phyloP scores from a whole-genome alignment of 2,797 vertebrate genomes.

The Sebastes dallii region DNA sequence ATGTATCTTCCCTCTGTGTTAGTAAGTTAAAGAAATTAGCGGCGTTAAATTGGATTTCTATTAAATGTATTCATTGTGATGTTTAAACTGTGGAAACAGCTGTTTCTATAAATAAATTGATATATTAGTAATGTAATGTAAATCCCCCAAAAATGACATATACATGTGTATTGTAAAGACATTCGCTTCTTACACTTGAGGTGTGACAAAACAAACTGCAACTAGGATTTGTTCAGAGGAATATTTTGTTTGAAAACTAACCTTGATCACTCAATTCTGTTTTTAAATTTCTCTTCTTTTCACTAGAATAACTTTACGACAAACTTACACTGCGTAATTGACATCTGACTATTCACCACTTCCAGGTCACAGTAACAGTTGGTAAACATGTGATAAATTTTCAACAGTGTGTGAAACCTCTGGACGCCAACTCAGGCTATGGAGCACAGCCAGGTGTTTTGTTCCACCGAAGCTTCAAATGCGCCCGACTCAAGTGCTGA shows the following conservation, averaged over 20 bases:
- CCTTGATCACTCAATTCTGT: not conserved
- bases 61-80: not conserved
- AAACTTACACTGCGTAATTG: not conserved
- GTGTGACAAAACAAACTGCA: not conserved
- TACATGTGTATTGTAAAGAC: not conserved
- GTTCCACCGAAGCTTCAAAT: constrained; percentile 34
- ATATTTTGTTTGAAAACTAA: not conserved
- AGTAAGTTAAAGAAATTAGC: too few relatives aligned
- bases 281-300: not conserved
- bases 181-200: not conserved
- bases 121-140: not conserved
- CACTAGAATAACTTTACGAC: not conserved
- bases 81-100: not conserved
- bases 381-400: constrained; percentile 36
- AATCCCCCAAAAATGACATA: not conserved
- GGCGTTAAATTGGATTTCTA: too few relatives aligned
- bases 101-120: not conserved
- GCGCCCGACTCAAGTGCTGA: constrained; percentile 11
- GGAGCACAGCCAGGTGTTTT: constrained; percentile 19
- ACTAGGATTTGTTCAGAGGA: not conserved
- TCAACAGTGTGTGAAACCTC: constrained; percentile 16
- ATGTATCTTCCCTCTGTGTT: too few relatives aligned
- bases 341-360: not conserved
- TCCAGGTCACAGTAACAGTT: not conserved
- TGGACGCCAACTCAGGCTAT: constrained; percentile 1